A percentile compares a stretch with the other conserved stretches of the same genome.
Conservation (phyloP, 2,888 invertebrate genomes). For the Myopa tessellatipennis region DNA sequence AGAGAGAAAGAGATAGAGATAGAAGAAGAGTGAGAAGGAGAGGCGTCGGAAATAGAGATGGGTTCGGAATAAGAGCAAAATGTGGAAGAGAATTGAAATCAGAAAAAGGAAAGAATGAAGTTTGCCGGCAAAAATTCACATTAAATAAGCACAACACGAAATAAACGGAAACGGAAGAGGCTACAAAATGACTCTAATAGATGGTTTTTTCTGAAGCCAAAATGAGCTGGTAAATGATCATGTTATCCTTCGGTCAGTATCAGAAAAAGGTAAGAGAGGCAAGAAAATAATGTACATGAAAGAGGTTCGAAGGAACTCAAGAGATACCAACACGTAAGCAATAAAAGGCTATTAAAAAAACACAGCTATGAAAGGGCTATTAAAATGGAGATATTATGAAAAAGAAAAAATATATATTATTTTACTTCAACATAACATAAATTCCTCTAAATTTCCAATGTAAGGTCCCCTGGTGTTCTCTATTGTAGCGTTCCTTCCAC, state of each 20-base stretch:
- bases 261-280: background rate
- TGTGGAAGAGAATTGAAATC: no score
- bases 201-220: background rate
- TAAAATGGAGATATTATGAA: no score
- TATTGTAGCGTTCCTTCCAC: no score
- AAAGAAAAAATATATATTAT: no score
- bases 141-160: conserved; percentile 26
- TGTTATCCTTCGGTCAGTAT: background rate
- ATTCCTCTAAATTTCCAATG: no score
- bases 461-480: no score
- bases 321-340: background rate
- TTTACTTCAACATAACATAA: no score
- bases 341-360: background rate
- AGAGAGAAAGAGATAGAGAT: background rate
- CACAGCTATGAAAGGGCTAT: background rate
- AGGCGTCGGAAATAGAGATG: background rate
- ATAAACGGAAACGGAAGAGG: conserved; percentile 29
- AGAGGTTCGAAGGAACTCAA: background rate
- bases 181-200: conserved; percentile 20
- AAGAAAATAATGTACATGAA: background rate
- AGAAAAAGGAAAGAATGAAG: background rate
- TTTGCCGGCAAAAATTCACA: conserved; percentile 2
- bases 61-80: no score
- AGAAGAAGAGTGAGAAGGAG: background rate
- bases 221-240: background rate